These are phyloP conservation scores for Liasis olivaceus DNA, from an alignment of 2,797 vertebrate species.

Conservation along the genomic window DNA sequence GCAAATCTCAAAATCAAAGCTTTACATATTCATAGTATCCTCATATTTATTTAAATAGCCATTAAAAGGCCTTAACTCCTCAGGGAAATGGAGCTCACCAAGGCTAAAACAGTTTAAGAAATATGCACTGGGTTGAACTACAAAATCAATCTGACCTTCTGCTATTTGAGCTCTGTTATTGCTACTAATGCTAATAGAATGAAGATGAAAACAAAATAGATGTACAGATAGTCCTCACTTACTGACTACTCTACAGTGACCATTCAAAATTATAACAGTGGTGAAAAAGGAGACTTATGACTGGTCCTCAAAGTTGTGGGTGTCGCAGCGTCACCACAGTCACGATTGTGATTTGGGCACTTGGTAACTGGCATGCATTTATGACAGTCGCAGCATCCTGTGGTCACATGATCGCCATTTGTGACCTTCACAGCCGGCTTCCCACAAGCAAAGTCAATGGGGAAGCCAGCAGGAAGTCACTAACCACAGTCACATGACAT, in stretches of 20 bases:
- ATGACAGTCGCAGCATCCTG: background rate
- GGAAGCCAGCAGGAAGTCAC: background rate
- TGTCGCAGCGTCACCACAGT: background rate
- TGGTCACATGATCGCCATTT: background rate
- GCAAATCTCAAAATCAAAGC: background rate
- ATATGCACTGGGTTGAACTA: background rate
- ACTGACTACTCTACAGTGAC: background rate
- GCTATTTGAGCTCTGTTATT: background rate
- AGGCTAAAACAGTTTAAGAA: background rate
- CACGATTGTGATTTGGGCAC: background rate
- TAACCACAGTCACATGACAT: background rate
- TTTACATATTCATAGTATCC: background rate
- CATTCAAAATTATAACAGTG: background rate
- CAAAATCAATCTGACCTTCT: background rate
- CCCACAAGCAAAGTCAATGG: background rate
- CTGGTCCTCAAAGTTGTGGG: background rate
- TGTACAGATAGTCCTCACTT: background rate
- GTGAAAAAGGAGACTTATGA: background rate
- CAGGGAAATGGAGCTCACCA: background rate
- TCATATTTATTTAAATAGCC: background rate
- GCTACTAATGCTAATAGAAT: background rate
- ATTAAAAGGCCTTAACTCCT: background rate
- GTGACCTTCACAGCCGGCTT: background rate
- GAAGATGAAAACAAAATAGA: background rate
- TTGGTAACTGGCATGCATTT: background rate